Base-by-base conservation (phyloP, 2,888 invertebrate genomes). In the Cheilosia pagana region DNA sequence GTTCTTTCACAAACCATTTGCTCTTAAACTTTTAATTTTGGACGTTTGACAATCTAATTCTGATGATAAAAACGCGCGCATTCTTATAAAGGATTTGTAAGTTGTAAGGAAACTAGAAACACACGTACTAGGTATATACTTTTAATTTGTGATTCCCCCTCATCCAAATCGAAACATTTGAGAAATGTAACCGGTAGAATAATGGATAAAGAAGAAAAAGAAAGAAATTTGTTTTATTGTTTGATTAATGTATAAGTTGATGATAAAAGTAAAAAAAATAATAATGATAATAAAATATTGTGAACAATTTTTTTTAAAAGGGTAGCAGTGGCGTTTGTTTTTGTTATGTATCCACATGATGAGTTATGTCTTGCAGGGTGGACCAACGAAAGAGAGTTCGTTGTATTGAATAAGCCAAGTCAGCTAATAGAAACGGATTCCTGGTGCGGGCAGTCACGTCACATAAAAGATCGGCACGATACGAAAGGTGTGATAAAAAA, bases 231-330 rank as follows among this genome's bases (percentile, higher is more conserved):
- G 68, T 76, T 85, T 85, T 81, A 71, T 85, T 85, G 35, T 83
- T 85, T 85, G 85, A 85, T 85, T 81, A 71, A 85, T 85, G 76
- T 85, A 81, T 85, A 85, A 85, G 85, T 81, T 81, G 60, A 81
- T 72, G 53, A 75, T 72, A 74, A 76, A 77, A 70, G 55, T 28
- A 70, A 60, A 70, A 50, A 45, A 55, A 70, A 50, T 50, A 77
- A 67, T 62, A 60, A 75, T 63, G 25, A 60, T 41, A 52, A 78
- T 50, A 62, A 68, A 57, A 79, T 78, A 78, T 81, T 85, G 75
- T 76, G 70, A 85, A 71, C 45, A 45, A 70, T 63, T 62, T 85
- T 77, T 67, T 85, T 85, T 77, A 77, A 77, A 81, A 78, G 48
- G 67, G 67, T 62, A 43, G 57, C 19, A 10, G 14, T 4, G 2